Evolutionary conservation across 2,797 vertebrate species (phyloP).

Genomic region (Orientallactaga sibirica): DNA sequence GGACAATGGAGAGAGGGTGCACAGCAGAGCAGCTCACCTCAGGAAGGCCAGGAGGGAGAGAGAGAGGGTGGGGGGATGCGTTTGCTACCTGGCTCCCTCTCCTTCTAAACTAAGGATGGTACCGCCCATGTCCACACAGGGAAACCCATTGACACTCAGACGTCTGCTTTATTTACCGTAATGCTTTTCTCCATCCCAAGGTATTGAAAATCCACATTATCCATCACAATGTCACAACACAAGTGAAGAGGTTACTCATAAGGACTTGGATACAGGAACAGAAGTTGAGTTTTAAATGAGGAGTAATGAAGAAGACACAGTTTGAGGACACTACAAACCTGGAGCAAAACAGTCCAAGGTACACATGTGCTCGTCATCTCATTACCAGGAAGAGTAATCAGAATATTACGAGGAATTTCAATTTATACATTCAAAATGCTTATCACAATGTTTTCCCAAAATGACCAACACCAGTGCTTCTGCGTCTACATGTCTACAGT

Average conservation of each 20-base stretch:
- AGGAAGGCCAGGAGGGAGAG: neutral
- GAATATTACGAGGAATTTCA: neutral
- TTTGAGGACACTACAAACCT: neutral
- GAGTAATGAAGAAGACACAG: neutral
- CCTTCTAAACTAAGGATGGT: neutral
- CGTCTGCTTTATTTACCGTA: neutral
- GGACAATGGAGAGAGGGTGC: neutral
- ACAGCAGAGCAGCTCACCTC: neutral
- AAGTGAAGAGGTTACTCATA: neutral
- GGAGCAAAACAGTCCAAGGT: constrained; percentile 1
- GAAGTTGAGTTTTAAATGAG: constrained; percentile 10
- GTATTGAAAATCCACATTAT: no score
- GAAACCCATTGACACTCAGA: neutral
- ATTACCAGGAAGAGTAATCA: neutral
- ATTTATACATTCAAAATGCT: neutral
- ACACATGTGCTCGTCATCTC: neutral
- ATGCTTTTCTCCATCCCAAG: neutral
- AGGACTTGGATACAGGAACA: neutral
- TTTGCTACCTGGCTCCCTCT: neutral
- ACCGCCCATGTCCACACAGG: neutral
- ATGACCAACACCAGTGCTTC: neutral
- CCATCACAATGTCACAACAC: neutral
- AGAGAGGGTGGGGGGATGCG: neutral
- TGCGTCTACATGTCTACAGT: neutral
- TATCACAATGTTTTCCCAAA: constrained; percentile 24